Evolutionary conservation across 1,140 invertebrate genomes (phyloP).

Genomic region (Nasonia giraulti): DNA sequence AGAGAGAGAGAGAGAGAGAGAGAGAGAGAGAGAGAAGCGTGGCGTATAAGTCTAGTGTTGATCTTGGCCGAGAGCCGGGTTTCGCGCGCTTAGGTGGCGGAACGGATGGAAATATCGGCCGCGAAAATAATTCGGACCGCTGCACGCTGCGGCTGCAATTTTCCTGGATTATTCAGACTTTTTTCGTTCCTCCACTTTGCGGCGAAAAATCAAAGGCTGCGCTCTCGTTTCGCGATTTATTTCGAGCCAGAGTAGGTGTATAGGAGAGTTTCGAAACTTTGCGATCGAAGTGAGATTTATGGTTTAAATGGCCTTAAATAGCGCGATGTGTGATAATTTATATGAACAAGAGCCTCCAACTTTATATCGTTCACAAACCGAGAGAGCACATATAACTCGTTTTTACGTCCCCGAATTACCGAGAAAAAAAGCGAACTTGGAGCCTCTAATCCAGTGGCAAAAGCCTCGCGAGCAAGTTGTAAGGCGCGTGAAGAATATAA

Average conservation of each 20-base stretch:
- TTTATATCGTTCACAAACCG: too few species aligned
- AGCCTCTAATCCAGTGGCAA: too few species aligned
- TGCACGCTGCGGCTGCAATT: constrained; percentile 46
- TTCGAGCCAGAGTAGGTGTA: too few species aligned
- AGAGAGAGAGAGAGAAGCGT: background rate
- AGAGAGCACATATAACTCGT: too few species aligned
- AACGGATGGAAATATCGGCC: constrained; percentile 68
- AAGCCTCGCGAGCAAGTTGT: too few species aligned
- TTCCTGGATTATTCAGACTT: background rate
- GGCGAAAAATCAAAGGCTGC: background rate
- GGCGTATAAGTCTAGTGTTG: constrained; percentile 57
- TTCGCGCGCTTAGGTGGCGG: constrained; percentile 54
- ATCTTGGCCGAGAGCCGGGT: constrained; percentile 63
- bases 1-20: too few species aligned
- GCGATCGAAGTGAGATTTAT: too few species aligned
- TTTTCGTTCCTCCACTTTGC: background rate
- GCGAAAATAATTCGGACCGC: constrained; percentile 67
- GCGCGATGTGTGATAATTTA: too few species aligned
- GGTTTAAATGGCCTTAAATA: too few species aligned
- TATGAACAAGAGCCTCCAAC: too few species aligned
- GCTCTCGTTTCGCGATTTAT: background rate
- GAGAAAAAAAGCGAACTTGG: too few species aligned
- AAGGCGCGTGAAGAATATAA: background rate
- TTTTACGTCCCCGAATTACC: too few species aligned
- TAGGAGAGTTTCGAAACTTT: background rate